Conservation (phyloP, 1,140 invertebrate genomes). For the Trialeurodes vaporariorum region DNA sequence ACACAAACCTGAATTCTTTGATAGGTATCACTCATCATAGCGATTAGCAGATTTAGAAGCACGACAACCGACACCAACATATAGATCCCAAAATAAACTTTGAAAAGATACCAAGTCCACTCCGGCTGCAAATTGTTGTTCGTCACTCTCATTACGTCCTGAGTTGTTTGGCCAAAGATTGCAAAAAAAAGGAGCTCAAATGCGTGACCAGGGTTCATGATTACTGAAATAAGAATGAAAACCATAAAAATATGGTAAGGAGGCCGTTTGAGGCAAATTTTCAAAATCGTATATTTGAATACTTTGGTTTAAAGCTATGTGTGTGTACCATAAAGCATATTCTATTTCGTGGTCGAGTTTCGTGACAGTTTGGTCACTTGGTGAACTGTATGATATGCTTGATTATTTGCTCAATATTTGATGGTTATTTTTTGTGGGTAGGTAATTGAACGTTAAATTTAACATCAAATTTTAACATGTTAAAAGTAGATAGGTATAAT, state of each 20-base stretch:
- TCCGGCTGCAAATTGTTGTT: constrained; percentile 43
- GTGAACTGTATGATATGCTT: no score
- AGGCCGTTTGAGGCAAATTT: background rate
- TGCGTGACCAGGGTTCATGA: constrained; percentile 74
- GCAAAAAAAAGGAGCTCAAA: constrained; percentile 98
- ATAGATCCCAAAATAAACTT: constrained; percentile 79
- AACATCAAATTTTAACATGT: no score
- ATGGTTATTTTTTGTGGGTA: no score
- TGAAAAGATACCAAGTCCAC: constrained; percentile 69
- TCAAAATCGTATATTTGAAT: no score
- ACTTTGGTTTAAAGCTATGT: background rate
- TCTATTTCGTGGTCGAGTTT: background rate
- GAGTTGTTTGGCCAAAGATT: constrained; percentile 92
- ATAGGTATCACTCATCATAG: constrained; percentile 99
- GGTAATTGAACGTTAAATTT: no score
- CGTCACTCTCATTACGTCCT: constrained; percentile 54
- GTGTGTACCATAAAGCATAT: background rate
- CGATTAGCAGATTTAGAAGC: constrained; percentile 97
- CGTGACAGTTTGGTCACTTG: no score
- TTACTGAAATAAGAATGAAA: constrained; percentile 72
- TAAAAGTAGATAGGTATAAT: no score
- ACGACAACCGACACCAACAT: constrained; percentile 98
- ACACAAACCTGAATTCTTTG: constrained; percentile 81
- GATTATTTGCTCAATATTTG: no score
- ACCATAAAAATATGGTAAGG: constrained; percentile 26